Evolutionary conservation across 2,888 invertebrate genomes (phyloP), one percentile per base, ranked within the genome.

Genomic region (Synanthedon formicaeformis): DNA sequence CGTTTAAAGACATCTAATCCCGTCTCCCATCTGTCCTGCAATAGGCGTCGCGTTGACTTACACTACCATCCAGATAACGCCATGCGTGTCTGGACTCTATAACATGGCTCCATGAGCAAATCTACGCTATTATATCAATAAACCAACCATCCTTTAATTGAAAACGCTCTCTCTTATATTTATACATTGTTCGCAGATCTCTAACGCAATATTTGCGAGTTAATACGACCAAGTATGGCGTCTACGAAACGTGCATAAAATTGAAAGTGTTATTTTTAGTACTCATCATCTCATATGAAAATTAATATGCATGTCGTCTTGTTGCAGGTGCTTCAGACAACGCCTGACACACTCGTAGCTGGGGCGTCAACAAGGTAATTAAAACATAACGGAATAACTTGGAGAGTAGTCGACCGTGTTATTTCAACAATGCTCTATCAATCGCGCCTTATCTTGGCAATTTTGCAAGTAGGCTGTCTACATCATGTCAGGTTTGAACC

Each of bases 341-440:
- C 49, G 40, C 49, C 14, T 16, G 50, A 40, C 16, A 52, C 52
- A 50, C 50, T 53, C 50, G 14, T 52, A 62, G 61, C 59, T 58
- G 57, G 65, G 62, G 61, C 67, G 67, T 67, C 66, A 59, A 63
- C 59, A 59, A 74, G 78, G 77, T 79, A 78, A 77, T 74, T 73
- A 73, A 64, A 70, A 67, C 53, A 52, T 63, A 62, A 63, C 64
- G 64, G 58, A 60, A 55, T 60, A 62, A 55, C 57, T 53, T 60
- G 55, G 59, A 56, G 59, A 55, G 59, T 57, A 58, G 55, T 60
- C 57, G 55, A 60, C 58, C 58, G 56, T 62, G 62, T 58, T 59
- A 55, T 58, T 59, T 60, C 56, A 58, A 57, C 60, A 65, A 64
- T 64, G 54, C 53, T 55, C 53, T 56, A 57, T 56, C 55, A 51